These are phyloP conservation scores for Cantharis nigra DNA, from an alignment of 2,888 invertebrate genomes.

Conservation along the genomic window DNA sequence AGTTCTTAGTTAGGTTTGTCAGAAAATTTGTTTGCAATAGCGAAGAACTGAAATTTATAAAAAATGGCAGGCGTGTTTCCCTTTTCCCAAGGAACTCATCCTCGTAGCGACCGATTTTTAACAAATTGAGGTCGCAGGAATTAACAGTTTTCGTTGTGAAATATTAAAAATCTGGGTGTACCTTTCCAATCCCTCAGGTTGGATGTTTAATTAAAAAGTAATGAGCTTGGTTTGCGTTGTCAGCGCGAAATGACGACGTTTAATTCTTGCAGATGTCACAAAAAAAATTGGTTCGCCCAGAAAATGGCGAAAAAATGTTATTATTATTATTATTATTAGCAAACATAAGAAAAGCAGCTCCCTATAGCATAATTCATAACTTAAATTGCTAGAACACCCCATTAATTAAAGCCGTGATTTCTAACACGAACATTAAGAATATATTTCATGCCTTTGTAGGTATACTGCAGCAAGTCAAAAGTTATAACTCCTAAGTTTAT, in stretches of 20 bases:
- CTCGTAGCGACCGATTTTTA: background rate
- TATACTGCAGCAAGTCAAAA: conserved; percentile 33
- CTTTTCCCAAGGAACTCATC: background rate
- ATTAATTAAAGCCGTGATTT: conserved; percentile 52
- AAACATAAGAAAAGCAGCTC: conserved; percentile 41
- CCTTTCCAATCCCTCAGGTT: background rate
- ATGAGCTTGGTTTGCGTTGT: background rate
- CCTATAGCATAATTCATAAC: conserved; percentile 49
- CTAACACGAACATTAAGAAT: conserved; percentile 45
- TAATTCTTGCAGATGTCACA: background rate
- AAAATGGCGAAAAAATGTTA: background rate
- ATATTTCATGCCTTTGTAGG: conserved; percentile 41
- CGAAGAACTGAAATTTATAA: background rate
- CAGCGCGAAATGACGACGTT: background rate
- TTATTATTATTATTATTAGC: conserved; percentile 10
- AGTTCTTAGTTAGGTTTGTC: no score
- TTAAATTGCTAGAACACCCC: conserved; percentile 52
- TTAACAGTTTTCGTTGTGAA: background rate
- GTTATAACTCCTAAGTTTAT: conserved; percentile 33
- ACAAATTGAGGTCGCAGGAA: background rate
- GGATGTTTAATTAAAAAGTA: background rate
- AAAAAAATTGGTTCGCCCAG: background rate
- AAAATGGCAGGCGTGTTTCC: background rate
- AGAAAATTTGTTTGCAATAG: background rate
- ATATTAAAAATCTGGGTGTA: background rate